Base-by-base conservation (phyloP, 30 jellyfish, hydroid and myxozoan genomes). In the Turritopsis rubra region DNA sequence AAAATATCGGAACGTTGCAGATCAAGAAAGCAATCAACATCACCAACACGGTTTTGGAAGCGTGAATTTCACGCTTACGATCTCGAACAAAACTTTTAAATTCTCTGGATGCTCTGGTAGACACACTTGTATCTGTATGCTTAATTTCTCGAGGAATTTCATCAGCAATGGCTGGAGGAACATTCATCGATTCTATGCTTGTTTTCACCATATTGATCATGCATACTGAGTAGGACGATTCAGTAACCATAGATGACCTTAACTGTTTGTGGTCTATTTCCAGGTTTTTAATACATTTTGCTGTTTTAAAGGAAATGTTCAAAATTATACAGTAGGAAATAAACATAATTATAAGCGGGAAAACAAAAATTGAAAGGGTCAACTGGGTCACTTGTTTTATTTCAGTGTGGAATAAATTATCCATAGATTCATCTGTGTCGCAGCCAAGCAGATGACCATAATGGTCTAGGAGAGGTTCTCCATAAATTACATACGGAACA, bases 381-480 rank as follows among this genome's bases (percentile, higher is more conserved):
- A 17, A 31, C 28, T 41, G 13, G 60, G 5, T 41, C 60, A 41
- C 13, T 41, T 5, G 60, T 26, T 28, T 74, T 9, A 20, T 5
- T 23, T 22, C 41, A 5, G 23, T 30, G 28, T 21, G 28, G 20
- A 72, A 72, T 72, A 26, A 18, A 21, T 0, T 30, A 21, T 72
- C 52, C 21, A 18, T 21, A 18, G 60, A 17, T 17, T 18, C 28
- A 13, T 18, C 54, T 85, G 0, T 52, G 28, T 18, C 66, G 71
- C 96, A 88, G 20, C 94, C 87, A 75, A 75, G 83, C 96, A 84
- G 83, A 24, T 80, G 52, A 65, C 82, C 80, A 28, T 88, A 86
- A 30, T 83, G 77, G 16, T 77, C 52, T 21, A 65, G 82, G 24
- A 71, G 70, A 0, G 81, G n/a, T n/a, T n/a, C n/a, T n/a, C n/a